These are phyloP conservation scores for Eutrigla gurnardus DNA, from an alignment of 2,797 vertebrate genomes.

Conservation along the genomic window DNA sequence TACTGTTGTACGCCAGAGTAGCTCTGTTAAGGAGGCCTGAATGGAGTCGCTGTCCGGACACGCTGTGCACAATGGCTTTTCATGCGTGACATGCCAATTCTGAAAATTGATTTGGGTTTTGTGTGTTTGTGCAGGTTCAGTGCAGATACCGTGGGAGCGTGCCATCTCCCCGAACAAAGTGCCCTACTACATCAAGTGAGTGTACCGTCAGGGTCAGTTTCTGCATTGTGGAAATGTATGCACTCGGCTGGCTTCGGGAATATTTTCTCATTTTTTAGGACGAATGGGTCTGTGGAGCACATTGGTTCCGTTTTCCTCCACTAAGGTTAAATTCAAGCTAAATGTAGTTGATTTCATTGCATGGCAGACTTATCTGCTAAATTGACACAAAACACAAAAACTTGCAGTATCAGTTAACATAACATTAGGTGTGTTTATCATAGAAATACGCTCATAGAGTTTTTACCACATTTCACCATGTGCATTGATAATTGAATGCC, in stretches of 20 bases:
- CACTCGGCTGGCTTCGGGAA: conserved; percentile 5
- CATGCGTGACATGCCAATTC: conserved; percentile 60
- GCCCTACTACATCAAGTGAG: conserved; percentile 99
- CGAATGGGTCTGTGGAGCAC: neutral
- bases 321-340: neutral
- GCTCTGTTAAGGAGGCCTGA: conserved; percentile 60
- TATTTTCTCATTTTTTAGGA: conserved; percentile 5
- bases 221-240: conserved; percentile 4
- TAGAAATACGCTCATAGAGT: neutral
- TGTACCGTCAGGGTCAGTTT: conserved; percentile 52
- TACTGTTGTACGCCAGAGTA: conserved; percentile 43
- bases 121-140: conserved; percentile 88
- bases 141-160: conserved; percentile 98
- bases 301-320: neutral
- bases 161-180: conserved; percentile 99
- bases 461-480: neutral
- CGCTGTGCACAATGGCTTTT: conserved; percentile 64
- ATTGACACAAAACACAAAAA: neutral
- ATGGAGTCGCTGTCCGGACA: conserved; percentile 61
- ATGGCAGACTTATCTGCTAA: neutral
- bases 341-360: conserved; percentile 3
- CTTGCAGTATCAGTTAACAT: neutral
- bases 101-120: conserved; percentile 58
- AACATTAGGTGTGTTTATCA: neutral
- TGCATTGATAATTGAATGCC: neutral